A percentile compares a stretch with the other conserved stretches of the same genome.
Conservation (phyloP, 2,113 vertebrate genomes). For the Nycticebus coucang region DNA sequence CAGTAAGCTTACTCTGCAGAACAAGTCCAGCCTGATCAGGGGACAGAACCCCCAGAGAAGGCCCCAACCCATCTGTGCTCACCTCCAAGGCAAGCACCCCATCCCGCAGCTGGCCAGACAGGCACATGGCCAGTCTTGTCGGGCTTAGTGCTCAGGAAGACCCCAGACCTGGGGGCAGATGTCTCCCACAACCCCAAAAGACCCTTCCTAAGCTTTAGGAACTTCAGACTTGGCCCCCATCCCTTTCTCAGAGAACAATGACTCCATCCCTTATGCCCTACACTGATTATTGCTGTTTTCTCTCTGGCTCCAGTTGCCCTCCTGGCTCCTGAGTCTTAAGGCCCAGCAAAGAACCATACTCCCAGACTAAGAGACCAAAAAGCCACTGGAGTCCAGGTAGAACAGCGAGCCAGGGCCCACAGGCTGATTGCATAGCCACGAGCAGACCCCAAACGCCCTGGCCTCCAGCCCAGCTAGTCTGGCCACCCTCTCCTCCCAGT, state of each 20-base stretch:
- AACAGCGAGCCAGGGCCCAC: neutral
- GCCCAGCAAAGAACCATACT: neutral
- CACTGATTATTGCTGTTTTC: neutral
- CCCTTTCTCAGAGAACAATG: neutral
- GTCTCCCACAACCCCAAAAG: neutral
- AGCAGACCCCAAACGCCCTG: neutral
- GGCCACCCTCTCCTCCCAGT: neutral
- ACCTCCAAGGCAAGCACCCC: neutral
- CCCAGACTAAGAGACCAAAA: neutral
- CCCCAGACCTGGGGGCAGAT: neutral
- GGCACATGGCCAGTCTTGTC: neutral
- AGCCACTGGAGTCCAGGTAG: neutral
- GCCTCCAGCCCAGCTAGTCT: neutral
- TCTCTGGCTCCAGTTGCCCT: neutral
- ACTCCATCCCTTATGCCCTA: neutral
- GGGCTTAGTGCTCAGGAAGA: neutral
- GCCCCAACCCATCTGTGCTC: neutral
- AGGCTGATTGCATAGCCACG: fast-evolving
- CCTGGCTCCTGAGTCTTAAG: neutral
- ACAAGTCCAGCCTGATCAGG: neutral
- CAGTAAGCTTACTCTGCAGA: neutral
- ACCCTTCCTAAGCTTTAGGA: neutral
- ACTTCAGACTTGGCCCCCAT: neutral
- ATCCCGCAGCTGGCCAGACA: neutral
- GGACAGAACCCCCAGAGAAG: neutral